phyloP scores from a whole-genome alignment of 2,888 invertebrate species.

The Syritta pipiens region DNA sequence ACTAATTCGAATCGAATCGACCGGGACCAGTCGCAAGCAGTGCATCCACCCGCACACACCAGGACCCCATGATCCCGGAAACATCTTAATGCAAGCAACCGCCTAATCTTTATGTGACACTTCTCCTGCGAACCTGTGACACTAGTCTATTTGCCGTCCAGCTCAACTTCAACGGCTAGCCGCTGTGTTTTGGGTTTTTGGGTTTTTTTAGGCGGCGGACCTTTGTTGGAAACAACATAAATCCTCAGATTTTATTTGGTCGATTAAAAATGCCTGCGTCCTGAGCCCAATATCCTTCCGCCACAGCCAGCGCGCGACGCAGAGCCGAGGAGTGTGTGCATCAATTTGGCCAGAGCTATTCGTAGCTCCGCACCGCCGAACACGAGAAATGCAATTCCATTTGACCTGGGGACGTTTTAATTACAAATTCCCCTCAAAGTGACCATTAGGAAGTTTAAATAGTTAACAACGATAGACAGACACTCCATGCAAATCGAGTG shows the following conservation, averaged over 20 bases:
- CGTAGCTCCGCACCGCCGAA: constrained; percentile 58
- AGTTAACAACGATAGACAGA: constrained; percentile 68
- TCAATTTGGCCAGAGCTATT: constrained; percentile 50
- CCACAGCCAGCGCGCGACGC: not conserved
- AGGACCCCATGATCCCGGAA: not conserved
- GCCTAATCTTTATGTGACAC: constrained; percentile 27
- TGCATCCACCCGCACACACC: not conserved
- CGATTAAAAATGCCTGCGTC: constrained; percentile 43
- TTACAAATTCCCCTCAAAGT: constrained; percentile 70
- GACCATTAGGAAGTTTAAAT: constrained; percentile 70
- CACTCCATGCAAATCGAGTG: constrained; percentile 66
- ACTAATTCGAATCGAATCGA: constrained; percentile 51
- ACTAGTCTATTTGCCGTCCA: constrained; percentile 9
- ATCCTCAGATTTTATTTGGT: constrained; percentile 51
- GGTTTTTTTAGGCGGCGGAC: not conserved
- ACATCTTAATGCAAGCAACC: constrained; percentile 35
- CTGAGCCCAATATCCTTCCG: not conserved
- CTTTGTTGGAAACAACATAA: constrained; percentile 19
- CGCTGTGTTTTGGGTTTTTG: not conserved
- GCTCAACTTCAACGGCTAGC: constrained; percentile 4
- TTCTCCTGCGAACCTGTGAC: constrained; percentile 33
- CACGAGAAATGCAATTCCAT: constrained; percentile 68
- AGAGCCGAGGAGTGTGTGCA: constrained; percentile 2
- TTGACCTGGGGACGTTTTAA: constrained; percentile 70
- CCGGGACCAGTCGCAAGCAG: constrained; percentile 4